A percentile compares a stretch with the other conserved stretches of the same genome.
Conservation (phyloP, 1,140 invertebrate species). For the Plodia interpunctella region DNA sequence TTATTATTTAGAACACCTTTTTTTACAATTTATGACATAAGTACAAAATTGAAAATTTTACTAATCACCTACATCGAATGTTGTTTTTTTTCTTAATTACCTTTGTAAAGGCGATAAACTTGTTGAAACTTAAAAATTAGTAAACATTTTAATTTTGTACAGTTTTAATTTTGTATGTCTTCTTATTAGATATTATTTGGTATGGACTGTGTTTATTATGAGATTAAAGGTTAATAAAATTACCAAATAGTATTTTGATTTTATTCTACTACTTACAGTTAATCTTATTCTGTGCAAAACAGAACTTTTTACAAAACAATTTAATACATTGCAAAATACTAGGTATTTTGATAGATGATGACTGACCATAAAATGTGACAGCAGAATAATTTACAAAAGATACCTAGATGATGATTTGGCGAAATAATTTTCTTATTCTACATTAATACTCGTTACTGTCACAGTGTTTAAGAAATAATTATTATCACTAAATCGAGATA, state of each 20-base stretch:
- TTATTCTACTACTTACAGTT: conserved; percentile 62
- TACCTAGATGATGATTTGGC: not conserved
- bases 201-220: not conserved
- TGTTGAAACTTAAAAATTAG: too few relatives aligned
- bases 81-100: too few relatives aligned
- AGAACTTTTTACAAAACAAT: conserved; percentile 55
- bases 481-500: not conserved
- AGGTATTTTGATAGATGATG: conserved; percentile 28
- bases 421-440: not conserved
- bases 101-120: too few relatives aligned
- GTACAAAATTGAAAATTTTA: too few relatives aligned
- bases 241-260: conserved; percentile 14
- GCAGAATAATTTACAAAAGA: conserved; percentile 5
- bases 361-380: conserved; percentile 40
- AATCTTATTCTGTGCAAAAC: conserved; percentile 61
- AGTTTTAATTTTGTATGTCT: not conserved
- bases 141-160: not conserved
- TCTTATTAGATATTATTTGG: not conserved
- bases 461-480: conserved; percentile 10
- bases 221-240: not conserved
- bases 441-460: conserved; percentile 12
- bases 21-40: too few relatives aligned
- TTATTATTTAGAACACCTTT: not conserved
- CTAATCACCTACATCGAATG: too few relatives aligned
- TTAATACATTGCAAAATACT: conserved; percentile 21